Evolutionary conservation across 30 jellyfish, hydroid and myxozoan genomes (phyloP).

Genomic region (Hydra vulgaris): DNA sequence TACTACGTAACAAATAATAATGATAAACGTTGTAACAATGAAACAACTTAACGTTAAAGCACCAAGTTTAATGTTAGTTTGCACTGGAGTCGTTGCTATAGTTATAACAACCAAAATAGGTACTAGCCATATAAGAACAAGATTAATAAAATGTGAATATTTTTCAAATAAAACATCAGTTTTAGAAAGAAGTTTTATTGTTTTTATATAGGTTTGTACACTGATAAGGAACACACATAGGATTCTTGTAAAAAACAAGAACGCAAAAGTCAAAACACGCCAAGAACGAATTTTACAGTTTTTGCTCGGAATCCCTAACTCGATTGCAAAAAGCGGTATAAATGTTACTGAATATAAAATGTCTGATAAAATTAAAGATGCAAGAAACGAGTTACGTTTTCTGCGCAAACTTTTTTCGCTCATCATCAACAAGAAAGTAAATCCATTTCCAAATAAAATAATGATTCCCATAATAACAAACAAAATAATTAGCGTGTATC

Average conservation of each 20-base stretch:
- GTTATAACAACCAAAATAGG: not conserved
- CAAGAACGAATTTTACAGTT: conserved; percentile 23
- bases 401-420: conserved; percentile 1
- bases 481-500: not conserved
- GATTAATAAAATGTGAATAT: not conserved
- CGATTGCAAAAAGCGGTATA: conserved; percentile 17
- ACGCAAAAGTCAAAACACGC: conserved; percentile 26
- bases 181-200: conserved; percentile 4
- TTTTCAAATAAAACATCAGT: not conserved
- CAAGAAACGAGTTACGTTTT: conserved; percentile 5
- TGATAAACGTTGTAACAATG: not conserved
- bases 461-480: not conserved
- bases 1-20: conserved; percentile 8
- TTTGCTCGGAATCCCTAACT: not conserved
- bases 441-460: not conserved
- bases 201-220: conserved; percentile 20
- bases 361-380: conserved; percentile 11
- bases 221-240: conserved; percentile 19
- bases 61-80: conserved; percentile 2
- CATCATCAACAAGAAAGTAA: not conserved
- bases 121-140: conserved; percentile 11
- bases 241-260: conserved; percentile 23
- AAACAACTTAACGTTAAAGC: not conserved
- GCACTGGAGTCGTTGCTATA: not conserved
- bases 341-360: conserved; percentile 15